Evolutionary conservation across 2,797 vertebrate genomes (phyloP).

Genomic region (Melanogrammus aeglefinus): DNA sequence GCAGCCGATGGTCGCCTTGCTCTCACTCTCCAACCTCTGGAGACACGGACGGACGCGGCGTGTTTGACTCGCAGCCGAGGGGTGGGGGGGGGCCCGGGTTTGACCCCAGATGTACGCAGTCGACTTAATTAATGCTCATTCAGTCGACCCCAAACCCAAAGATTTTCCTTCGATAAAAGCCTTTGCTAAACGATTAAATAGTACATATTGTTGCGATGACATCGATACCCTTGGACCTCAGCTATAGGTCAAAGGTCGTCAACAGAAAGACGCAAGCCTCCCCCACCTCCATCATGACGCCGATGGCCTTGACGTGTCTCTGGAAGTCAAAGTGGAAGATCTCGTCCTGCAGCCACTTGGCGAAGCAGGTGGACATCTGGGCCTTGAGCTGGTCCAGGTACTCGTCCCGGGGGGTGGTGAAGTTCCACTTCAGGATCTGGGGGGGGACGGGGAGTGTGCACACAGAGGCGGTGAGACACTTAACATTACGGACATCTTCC

Average conservation of each 20-base stretch:
- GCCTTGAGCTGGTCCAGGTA: constrained; percentile 95
- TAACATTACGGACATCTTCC: too few relatives aligned
- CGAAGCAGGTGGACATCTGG: constrained; percentile 90
- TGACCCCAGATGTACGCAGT: background rate
- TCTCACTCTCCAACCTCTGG: constrained; percentile 91
- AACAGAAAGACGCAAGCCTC: background rate
- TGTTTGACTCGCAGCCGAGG: background rate
- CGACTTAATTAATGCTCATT: background rate
- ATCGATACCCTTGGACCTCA: background rate
- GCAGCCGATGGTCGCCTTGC: constrained; percentile 87
- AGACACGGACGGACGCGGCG: background rate
- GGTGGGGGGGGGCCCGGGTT: too few relatives aligned
- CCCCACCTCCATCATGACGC: constrained; percentile 90
- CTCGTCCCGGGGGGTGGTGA: constrained; percentile 92
- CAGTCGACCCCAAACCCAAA: background rate
- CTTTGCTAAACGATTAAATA: too few relatives aligned
- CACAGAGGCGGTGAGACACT: background rate
- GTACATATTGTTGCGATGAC: too few relatives aligned
- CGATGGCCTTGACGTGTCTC: constrained; percentile 91
- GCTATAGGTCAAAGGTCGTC: background rate
- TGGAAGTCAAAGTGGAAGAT: constrained; percentile 97
- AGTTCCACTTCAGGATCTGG: constrained; percentile 98
- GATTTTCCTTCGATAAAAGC: too few relatives aligned
- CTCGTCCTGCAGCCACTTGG: constrained; percentile 94
- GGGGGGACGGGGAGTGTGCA: background rate